Evolutionary conservation across 2,797 vertebrate genomes (phyloP).

Genomic region (Picus viridis): DNA sequence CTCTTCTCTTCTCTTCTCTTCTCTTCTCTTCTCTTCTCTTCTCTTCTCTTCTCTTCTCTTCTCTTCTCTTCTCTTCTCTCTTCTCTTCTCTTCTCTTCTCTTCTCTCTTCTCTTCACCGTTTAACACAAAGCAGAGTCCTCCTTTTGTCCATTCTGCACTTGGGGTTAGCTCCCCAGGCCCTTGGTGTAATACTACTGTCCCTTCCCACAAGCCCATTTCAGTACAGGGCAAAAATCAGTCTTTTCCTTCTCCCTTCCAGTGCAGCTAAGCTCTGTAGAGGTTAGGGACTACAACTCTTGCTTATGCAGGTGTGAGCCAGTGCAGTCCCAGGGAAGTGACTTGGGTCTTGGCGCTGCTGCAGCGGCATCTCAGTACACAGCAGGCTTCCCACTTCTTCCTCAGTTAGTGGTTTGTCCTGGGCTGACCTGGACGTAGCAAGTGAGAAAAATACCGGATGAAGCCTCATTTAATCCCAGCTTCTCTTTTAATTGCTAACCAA

Average conservation of each 20-base stretch:
- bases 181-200: neutral
- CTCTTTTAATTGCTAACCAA: slow-evolving; percentile 20
- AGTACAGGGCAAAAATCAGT: neutral
- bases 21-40: no score
- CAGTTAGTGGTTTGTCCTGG: slow-evolving; percentile 46
- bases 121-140: no score
- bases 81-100: no score
- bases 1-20: no score
- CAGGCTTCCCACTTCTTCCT: neutral
- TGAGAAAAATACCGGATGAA: neutral
- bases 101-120: no score
- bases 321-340: slow-evolving; percentile 1
- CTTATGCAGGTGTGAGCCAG: slow-evolving; percentile 25
- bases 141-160: neutral
- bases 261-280: neutral
- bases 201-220: neutral
- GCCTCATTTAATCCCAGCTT: neutral
- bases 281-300: neutral
- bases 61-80: no score
- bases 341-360: neutral
- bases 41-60: no score
- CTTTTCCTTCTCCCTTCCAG: neutral
- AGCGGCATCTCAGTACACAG: neutral
- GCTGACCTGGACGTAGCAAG: slow-evolving; percentile 57
- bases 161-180: neutral